These are phyloP conservation scores for Solenopsis invicta DNA, from an alignment of 1,140 invertebrate species.

Conservation along the genomic window DNA sequence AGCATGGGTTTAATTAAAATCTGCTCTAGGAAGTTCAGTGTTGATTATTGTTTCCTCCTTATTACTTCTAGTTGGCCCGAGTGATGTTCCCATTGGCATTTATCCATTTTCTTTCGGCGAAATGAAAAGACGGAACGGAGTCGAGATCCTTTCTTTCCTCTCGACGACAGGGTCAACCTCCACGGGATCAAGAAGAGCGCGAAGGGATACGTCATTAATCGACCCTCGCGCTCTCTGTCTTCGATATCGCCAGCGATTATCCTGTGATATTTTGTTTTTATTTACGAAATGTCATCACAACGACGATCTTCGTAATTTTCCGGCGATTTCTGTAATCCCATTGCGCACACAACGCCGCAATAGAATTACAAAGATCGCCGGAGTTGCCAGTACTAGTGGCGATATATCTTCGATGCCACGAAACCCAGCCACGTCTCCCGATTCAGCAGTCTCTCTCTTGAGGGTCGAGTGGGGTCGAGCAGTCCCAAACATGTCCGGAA, in stretches of 20 bases:
- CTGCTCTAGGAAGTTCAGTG: conserved; percentile 67
- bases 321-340: background rate
- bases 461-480: background rate
- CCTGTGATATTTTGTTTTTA: background rate
- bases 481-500: no score
- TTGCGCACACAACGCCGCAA: no score
- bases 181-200: no score
- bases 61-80: conserved; percentile 74
- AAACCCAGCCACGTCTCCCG: background rate
- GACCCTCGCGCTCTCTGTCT: background rate
- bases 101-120: conserved; percentile 50
- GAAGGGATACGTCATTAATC: no score
- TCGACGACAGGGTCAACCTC: background rate
- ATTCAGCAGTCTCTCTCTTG: conserved; percentile 5
- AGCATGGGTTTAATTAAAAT: conserved; percentile 61
- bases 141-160: background rate
- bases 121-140: conserved; percentile 6
- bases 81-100: conserved; percentile 73
- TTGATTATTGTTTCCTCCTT: conserved; percentile 68
- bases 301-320: no score
- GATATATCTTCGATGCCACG: background rate
- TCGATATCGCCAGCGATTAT: conserved; percentile 3
- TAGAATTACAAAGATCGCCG: background rate
- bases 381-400: background rate
- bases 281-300: no score